Percentiles rank a stretch among this genome's conserved stretches.
phyloP scores from a whole-genome alignment of 2,113 vertebrate species.

The Melanostigma gelatinosum region DNA sequence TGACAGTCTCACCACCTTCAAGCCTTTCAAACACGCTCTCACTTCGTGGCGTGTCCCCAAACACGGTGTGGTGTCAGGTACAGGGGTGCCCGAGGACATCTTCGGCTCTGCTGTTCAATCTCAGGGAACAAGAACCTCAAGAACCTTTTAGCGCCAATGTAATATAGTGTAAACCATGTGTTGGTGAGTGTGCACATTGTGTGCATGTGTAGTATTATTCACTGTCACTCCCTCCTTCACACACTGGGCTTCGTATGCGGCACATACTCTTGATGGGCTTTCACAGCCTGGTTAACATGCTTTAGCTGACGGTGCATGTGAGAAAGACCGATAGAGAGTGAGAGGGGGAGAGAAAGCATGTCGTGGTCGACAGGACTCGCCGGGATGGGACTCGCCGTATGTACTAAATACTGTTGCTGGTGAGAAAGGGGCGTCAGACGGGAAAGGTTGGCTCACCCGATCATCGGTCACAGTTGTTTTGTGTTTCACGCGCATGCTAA shows the following conservation, averaged over 20 bases:
- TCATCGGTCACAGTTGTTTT: slow-evolving; percentile 16
- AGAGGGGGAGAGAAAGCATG: slow-evolving; percentile 31
- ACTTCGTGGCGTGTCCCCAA: slow-evolving; percentile 42
- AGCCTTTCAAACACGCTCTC: not conserved
- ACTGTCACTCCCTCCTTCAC: slow-evolving; percentile 52
- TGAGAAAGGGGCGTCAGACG: slow-evolving; percentile 23
- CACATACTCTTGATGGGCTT: slow-evolving; percentile 69
- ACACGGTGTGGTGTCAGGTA: slow-evolving; percentile 31
- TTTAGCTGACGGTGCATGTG: slow-evolving; percentile 53
- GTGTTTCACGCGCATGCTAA: not conserved
- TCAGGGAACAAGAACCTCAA: slow-evolving; percentile 62
- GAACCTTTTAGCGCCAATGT: slow-evolving; percentile 82
- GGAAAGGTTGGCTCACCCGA: slow-evolving; percentile 14
- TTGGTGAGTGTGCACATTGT: slow-evolving; percentile 31
- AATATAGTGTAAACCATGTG: slow-evolving; percentile 43
- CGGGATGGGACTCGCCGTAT: not conserved
- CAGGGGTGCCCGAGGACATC: slow-evolving; percentile 5
- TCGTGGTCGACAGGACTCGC: slow-evolving; percentile 7
- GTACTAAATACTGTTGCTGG: slow-evolving; percentile 29
- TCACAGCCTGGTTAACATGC: slow-evolving; percentile 73
- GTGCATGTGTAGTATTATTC: slow-evolving; percentile 16
- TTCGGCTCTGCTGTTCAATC: slow-evolving; percentile 12
- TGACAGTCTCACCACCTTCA: no score
- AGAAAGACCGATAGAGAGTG: not conserved
- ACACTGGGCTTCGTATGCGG: slow-evolving; percentile 54